phyloP scores from a whole-genome alignment of 2,888 invertebrate species.

The Amblyjoppa proteus region DNA sequence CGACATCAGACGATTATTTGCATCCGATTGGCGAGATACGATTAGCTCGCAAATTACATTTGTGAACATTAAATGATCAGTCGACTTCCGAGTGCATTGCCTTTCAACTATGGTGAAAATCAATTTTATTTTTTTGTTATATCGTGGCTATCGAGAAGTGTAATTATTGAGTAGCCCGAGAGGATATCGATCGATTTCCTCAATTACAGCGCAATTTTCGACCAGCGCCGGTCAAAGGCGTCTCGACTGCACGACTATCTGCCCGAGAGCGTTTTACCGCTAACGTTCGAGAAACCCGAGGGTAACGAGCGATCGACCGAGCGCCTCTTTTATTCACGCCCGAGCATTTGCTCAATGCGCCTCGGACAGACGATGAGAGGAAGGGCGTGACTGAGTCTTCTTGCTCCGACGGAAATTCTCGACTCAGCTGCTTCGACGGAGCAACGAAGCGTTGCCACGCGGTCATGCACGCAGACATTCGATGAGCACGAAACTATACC shows the following conservation, averaged over 20 bases:
- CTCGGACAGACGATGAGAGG: slow-evolving; percentile 52
- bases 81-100: neutral
- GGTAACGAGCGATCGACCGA: slow-evolving; percentile 14
- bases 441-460: slow-evolving; percentile 62
- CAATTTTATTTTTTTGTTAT: neutral
- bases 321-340: slow-evolving; percentile 21
- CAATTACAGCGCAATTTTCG: slow-evolving; percentile 36
- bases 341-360: slow-evolving; percentile 22
- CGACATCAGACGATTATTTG: neutral
- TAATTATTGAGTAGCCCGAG: slow-evolving; percentile 10
- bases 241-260: neutral
- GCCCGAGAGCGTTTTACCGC: slow-evolving; percentile 9
- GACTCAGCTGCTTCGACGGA: slow-evolving; percentile 37
- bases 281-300: slow-evolving; percentile 17
- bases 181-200: slow-evolving; percentile 45
- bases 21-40: too few relatives aligned
- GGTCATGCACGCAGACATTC: slow-evolving; percentile 59
- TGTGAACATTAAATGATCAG: neutral
- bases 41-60: neutral
- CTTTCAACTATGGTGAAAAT: neutral
- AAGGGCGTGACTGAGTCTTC: slow-evolving; percentile 70
- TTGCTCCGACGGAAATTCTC: slow-evolving; percentile 54
- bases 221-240: neutral
- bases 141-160: neutral
- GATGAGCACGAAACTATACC: slow-evolving; percentile 30